Percentiles rank a stretch among this genome's conserved stretches.
phyloP scores from a whole-genome alignment of 2,113 vertebrate species.

The Channa argus region DNA sequence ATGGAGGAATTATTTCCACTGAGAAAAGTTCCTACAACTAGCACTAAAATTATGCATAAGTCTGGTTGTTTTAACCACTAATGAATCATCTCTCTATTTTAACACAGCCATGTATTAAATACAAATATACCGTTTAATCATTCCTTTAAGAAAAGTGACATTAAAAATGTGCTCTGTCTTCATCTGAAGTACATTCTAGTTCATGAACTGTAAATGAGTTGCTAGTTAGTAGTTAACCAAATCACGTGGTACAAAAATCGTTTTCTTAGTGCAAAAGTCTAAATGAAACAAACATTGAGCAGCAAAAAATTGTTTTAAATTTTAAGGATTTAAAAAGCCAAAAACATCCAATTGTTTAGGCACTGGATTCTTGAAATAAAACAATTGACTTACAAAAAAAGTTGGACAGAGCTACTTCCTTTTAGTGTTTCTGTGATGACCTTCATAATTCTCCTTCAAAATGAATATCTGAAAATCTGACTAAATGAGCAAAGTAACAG shows the following conservation, averaged over 20 bases:
- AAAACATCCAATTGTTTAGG: constrained; percentile 53
- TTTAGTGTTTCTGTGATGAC: constrained; percentile 21
- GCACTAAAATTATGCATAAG: constrained; percentile 22
- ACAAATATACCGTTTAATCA: constrained; percentile 37
- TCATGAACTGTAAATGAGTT: constrained; percentile 26
- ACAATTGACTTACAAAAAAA: constrained; percentile 18
- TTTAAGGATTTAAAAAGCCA: constrained; percentile 36
- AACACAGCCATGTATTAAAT: constrained; percentile 7
- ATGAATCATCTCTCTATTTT: constrained; percentile 15
- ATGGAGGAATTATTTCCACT: constrained; percentile 11
- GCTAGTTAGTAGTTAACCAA: constrained; percentile 12
- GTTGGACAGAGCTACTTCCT: constrained; percentile 28
- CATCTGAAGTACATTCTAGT: constrained; percentile 54
- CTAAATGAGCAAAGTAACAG: neutral
- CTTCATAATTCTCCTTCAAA: constrained; percentile 20
- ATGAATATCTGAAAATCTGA: constrained; percentile 1
- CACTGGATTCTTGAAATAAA: constrained; percentile 61
- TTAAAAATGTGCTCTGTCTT: constrained; percentile 18
- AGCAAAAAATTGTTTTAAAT: constrained; percentile 27
- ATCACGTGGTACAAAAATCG: constrained; percentile 35
- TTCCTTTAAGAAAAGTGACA: constrained; percentile 15
- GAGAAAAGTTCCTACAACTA: constrained; percentile 5
- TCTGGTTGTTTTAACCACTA: neutral
- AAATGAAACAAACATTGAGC: constrained; percentile 39
- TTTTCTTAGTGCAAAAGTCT: constrained; percentile 58